A percentile compares a stretch with the other conserved stretches of the same genome.
Conservation (phyloP, 2,888 invertebrate genomes). For the Dicycla oo region DNA sequence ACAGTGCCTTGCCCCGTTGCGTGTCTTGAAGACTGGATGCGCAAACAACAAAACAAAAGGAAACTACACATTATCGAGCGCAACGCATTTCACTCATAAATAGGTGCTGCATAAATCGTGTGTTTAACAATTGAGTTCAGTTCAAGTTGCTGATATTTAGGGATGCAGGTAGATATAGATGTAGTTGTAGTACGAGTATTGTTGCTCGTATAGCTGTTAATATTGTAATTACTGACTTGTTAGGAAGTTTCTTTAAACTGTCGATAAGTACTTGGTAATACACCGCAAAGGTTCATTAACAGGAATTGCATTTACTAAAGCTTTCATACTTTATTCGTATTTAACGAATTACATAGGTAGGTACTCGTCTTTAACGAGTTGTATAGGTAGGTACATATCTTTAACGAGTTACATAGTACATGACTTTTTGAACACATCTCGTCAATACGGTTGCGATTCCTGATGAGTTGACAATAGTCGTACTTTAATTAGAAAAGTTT, state of each 20-base stretch:
- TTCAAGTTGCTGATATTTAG: constrained; percentile 23
- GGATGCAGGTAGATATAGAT: constrained; percentile 10
- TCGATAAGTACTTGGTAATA: background rate
- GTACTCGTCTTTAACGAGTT: background rate
- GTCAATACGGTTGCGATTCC: background rate
- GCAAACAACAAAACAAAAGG: constrained; percentile 46
- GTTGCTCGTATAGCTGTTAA: background rate
- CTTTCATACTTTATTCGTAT: background rate
- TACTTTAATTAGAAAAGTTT: background rate
- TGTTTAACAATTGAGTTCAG: constrained; percentile 23
- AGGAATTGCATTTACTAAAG: background rate
- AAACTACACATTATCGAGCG: constrained; percentile 53
- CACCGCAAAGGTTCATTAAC: background rate
- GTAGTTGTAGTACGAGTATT: no score
- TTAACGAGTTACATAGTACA: background rate
- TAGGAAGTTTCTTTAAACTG: background rate
- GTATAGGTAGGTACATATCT: background rate
- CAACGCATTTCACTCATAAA: constrained; percentile 55
- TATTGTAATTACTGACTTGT: constrained; percentile 37
- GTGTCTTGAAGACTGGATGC: constrained; percentile 35
- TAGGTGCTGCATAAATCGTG: constrained; percentile 47
- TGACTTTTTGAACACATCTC: background rate
- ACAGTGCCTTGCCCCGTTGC: constrained; percentile 36
- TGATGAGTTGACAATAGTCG: background rate
- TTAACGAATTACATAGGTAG: background rate